Percentiles rank a stretch among this genome's conserved stretches.
phyloP scores from a whole-genome alignment of 1,140 invertebrate genomes.

The Oryctes rhinoceros region DNA sequence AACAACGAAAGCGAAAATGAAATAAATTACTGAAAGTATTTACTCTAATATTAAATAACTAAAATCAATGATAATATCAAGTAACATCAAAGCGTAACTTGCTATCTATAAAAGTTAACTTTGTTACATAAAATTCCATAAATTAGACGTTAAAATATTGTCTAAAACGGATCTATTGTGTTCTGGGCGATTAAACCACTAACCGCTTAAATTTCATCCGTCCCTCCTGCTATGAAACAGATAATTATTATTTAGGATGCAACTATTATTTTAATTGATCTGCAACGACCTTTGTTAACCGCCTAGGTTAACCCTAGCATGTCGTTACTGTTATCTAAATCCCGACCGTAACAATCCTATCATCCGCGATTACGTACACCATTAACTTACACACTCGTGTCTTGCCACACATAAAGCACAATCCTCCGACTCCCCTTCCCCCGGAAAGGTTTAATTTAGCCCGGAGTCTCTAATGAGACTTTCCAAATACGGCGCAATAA shows the following conservation, averaged over 20 bases:
- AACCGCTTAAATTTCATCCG: no score
- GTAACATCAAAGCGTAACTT: no score
- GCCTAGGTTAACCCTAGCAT: neutral
- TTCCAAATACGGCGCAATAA: conserved; percentile 3
- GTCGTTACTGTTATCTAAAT: conserved; percentile 5
- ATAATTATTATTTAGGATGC: neutral
- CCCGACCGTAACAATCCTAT: conserved; percentile 5
- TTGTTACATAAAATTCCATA: neutral
- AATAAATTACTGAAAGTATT: no score
- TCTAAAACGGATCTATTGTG: no score
- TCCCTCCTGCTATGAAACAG: neutral
- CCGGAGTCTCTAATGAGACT: neutral
- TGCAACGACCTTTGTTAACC: neutral
- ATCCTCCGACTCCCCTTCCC: neutral
- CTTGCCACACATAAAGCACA: conserved; percentile 20
- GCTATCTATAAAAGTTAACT: neutral
- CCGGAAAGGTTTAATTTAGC: neutral
- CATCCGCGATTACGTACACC: neutral
- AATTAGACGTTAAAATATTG: neutral
- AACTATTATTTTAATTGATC: conserved; percentile 11
- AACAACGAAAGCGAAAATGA: no score
- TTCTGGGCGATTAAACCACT: no score
- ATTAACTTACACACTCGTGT: conserved; percentile 1
- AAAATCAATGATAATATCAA: no score
- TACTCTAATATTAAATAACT: no score